Percentiles rank a stretch among this genome's conserved stretches.
These are phyloP conservation scores for Ochropleura plecta DNA, from an alignment of 2,888 invertebrate species.

Conservation along the genomic window DNA sequence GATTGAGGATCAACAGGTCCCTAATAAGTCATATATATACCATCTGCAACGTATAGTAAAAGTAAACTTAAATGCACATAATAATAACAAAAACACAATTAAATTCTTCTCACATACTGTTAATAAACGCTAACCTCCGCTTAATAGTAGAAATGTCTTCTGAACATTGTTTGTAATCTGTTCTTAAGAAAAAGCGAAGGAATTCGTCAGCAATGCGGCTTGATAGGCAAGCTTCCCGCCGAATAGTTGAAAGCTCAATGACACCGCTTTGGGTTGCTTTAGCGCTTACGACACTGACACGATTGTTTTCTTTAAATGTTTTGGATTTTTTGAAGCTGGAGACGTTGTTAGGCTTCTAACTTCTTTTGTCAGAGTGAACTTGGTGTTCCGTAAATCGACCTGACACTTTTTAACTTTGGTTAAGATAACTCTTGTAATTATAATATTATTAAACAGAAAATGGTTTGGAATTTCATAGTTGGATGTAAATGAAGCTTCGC, in stretches of 20 bases:
- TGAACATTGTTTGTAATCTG: slow-evolving; percentile 57
- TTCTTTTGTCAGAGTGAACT: background rate
- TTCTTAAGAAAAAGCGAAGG: slow-evolving; percentile 59
- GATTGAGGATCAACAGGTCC: background rate
- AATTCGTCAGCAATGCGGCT: slow-evolving; percentile 60
- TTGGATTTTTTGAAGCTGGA: background rate
- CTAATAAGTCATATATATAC: background rate
- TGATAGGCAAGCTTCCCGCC: slow-evolving; percentile 68
- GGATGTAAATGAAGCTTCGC: background rate
- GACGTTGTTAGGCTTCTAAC: background rate
- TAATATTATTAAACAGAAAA: background rate
- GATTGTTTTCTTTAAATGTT: background rate
- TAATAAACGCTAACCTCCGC: slow-evolving; percentile 17
- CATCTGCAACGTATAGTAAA: background rate
- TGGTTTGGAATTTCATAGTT: background rate
- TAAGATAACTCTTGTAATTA: background rate
- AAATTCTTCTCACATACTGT: slow-evolving; percentile 16
- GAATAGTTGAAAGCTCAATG: slow-evolving; percentile 86
- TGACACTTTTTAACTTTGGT: background rate
- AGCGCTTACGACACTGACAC: slow-evolving; percentile 60
- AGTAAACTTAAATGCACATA: background rate
- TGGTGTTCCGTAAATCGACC: background rate
- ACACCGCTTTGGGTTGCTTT: slow-evolving; percentile 74
- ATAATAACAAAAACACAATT: slow-evolving; percentile 12
- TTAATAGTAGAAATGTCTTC: slow-evolving; percentile 41